Evolutionary conservation across 2,797 vertebrate species (phyloP), one percentile per base, ranked within the genome.

Genomic region (Dromococcyx pavoninus): DNA sequence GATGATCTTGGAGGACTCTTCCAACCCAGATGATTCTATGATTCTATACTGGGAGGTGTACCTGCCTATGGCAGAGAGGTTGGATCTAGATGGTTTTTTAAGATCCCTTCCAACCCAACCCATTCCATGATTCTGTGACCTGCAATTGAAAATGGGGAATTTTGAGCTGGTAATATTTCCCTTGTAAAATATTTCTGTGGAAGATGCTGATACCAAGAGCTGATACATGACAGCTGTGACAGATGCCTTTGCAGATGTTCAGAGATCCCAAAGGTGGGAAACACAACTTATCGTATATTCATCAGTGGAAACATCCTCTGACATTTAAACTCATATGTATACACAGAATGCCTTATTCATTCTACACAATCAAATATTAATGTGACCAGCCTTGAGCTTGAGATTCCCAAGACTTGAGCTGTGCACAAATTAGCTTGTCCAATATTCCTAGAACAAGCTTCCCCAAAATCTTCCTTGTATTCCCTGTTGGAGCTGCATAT

Each of bases 291-390:
- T 32, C 12, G 2, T 13, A 3, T 5, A 16, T 30, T 33, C 48
- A 32, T 13, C 56, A 25, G 22, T 27, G 28, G 60, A 33, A 83
- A 50, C 6, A 0, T 3, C n/a, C 9, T 35, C 35, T 1, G 11
- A 27, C 41, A 17, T 32, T 56, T 69, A 27, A 58, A 61, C 30
- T n/a, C n/a, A 0, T 3, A 33, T 3, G 37, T 1, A 4, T 3
- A 10, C 5, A 22, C 35, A 13, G 35, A 16, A 5, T 9, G 23
- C 24, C 21, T 61, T 17, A 4, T 28, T 57, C 54, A 13, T 21
- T 19, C 32, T 19, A 5, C 4, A 2, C 33, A n/a, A 62, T 22
- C 30, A 64, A 13, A 13, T 33, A 5, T 6, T 43, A 7, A 8
- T 2, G 12, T 37, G 30, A 33, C 33, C 70, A 5, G 0, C 30